These are phyloP conservation scores for Orestias chungarensis DNA, from an alignment of 2,797 vertebrate genomes.

Conservation along the genomic window DNA sequence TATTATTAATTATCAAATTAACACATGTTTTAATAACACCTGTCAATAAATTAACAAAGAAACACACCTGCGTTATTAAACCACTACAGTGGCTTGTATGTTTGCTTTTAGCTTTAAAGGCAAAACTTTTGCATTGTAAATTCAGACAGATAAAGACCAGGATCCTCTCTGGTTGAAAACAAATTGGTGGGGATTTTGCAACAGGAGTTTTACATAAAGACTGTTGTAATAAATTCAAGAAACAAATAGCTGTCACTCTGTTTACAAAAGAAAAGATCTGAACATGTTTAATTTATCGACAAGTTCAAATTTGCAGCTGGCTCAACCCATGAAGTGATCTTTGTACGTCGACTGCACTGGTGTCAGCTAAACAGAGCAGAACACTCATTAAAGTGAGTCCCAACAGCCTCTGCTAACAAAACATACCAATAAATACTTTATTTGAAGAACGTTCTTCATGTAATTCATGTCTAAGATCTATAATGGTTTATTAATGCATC, in stretches of 20 bases:
- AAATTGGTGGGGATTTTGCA: neutral
- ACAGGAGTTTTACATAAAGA: neutral
- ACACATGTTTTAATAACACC: no score
- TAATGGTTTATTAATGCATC: neutral
- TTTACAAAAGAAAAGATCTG: constrained; percentile 1
- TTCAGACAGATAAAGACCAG: neutral
- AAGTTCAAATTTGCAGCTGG: neutral
- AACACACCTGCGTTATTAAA: no score
- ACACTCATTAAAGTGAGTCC: neutral
- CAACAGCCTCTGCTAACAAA: neutral
- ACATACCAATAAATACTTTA: neutral
- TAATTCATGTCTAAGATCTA: neutral
- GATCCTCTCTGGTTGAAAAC: neutral
- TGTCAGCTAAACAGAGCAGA: neutral
- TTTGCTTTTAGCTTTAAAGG: no score
- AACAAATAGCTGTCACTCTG: neutral
- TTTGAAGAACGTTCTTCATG: neutral
- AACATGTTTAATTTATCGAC: neutral
- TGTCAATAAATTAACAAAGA: no score
- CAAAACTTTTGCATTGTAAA: no score
- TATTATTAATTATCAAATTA: no score
- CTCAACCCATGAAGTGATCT: constrained; percentile 1
- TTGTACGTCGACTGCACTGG: neutral
- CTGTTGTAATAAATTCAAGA: neutral
- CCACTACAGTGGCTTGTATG: no score